Evolutionary conservation across 1,140 invertebrate species (phyloP), one percentile per base, ranked within the genome.

Genomic region (Orchestia grillus): DNA sequence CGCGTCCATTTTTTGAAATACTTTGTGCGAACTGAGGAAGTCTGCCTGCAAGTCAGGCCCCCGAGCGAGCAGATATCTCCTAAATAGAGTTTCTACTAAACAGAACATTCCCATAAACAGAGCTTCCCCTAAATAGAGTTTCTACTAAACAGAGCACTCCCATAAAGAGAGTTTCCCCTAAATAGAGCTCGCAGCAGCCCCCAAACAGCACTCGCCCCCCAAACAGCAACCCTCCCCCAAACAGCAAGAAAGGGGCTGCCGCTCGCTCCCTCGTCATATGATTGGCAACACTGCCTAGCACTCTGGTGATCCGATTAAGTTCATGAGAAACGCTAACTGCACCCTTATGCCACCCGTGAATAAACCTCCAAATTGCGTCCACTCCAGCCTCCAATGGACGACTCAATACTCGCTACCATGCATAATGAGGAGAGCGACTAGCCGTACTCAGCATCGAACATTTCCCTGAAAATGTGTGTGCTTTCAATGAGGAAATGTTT

Each of bases 231-330:
- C 47, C 47, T 53, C 47, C 47, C 47, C 19, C 47, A 8, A 53
- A 53, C 62, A 77, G 62, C 62, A 36, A 77, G 62, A 77, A 77
- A 28, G 15, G 62, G 28, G 62, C 62, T 77, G 62, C 28, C 1
- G 62, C 62, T 90, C 11, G 88, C 88, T 23, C 92, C 43, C 92
- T 47, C 44, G 16, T 94, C 92, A 40, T 94, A 44, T 47, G 43
- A 94, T 47, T 94, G 92, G 92, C 92, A 94, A 94, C 92, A 94
- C 92, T 94, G 92, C 92, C 92, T 94, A 45, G 43, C 92, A 94
- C 92, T 94, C 92, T 94, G 92, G 43, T 94, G 92, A 94, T 94
- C 92, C 43, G 92, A 44, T 94, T 94, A 94, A 44, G 6, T 40
- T 47, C 92, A 44, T 44, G 43, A 47, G 92, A 19, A 44, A 94